phyloP scores from a whole-genome alignment of 2,113 vertebrate species.

The Saguinus midas region DNA sequence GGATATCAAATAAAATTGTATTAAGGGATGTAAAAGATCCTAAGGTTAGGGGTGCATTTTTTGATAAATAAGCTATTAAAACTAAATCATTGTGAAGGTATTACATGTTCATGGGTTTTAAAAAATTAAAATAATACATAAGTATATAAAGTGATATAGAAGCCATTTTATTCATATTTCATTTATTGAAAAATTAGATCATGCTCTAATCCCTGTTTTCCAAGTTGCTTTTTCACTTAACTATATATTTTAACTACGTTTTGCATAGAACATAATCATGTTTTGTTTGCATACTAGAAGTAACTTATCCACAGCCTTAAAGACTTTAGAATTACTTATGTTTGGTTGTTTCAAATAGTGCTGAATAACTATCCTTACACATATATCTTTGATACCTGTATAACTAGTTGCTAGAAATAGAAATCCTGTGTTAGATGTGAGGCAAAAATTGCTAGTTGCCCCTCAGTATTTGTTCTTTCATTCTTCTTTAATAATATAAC shows the following conservation, averaged over 20 bases:
- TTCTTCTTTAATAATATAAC: background rate
- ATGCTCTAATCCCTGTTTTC: background rate
- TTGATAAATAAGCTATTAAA: background rate
- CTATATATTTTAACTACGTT: background rate
- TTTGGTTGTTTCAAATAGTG: background rate
- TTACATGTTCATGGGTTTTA: background rate
- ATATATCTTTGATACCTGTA: background rate
- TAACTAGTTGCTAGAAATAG: background rate
- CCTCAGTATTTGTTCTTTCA: background rate
- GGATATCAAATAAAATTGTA: background rate
- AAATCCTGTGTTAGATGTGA: background rate
- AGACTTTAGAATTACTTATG: background rate
- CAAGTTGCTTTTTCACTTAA: background rate
- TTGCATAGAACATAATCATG: background rate
- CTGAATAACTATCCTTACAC: background rate
- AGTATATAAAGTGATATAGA: background rate
- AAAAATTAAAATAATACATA: background rate
- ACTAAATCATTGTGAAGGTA: background rate
- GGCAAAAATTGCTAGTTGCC: background rate
- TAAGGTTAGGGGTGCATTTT: background rate
- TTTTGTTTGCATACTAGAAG: background rate
- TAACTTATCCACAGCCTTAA: background rate
- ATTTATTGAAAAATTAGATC: background rate
- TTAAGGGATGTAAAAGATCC: background rate
- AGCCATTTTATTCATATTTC: background rate